Conservation (phyloP, 2,113 vertebrate genomes). For the Dicrurus megarhynchus region DNA sequence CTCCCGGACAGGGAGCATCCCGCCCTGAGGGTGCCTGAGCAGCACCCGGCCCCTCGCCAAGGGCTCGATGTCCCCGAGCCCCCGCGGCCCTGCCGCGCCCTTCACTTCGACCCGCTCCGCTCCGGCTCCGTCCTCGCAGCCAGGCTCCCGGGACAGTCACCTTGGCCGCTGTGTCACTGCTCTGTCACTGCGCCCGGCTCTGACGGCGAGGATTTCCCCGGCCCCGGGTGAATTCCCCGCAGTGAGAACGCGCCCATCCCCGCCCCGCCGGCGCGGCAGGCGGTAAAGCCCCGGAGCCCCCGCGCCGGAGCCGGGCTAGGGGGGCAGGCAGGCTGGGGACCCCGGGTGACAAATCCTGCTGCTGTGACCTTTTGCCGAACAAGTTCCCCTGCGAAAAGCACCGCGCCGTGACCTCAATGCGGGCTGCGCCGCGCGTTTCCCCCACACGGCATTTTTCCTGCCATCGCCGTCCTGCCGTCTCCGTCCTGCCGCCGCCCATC, state of each 20-base stretch:
- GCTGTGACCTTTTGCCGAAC: neutral
- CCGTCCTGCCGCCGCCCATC: neutral
- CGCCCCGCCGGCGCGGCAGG: neutral
- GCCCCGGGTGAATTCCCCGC: neutral
- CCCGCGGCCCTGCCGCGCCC: neutral
- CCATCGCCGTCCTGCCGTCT: neutral
- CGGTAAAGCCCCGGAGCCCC: neutral
- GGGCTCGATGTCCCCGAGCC: too few relatives aligned
- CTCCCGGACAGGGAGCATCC: neutral
- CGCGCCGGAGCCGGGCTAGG: fast-evolving
- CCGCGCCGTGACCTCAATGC: neutral
- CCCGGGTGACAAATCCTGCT: neutral
- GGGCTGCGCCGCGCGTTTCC: neutral
- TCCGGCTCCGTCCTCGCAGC: neutral
- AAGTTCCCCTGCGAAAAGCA: neutral
- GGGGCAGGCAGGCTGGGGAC: neutral
- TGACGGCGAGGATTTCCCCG: neutral
- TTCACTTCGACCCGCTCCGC: neutral
- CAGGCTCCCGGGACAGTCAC: fast-evolving
- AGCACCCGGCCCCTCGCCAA: fast-evolving
- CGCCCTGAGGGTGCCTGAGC: neutral
- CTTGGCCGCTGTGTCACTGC: neutral
- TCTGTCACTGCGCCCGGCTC: neutral
- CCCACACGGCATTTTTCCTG: neutral
- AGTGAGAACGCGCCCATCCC: neutral